Conservation (phyloP, 2,797 vertebrate species). For the Scleropages formosus region DNA sequence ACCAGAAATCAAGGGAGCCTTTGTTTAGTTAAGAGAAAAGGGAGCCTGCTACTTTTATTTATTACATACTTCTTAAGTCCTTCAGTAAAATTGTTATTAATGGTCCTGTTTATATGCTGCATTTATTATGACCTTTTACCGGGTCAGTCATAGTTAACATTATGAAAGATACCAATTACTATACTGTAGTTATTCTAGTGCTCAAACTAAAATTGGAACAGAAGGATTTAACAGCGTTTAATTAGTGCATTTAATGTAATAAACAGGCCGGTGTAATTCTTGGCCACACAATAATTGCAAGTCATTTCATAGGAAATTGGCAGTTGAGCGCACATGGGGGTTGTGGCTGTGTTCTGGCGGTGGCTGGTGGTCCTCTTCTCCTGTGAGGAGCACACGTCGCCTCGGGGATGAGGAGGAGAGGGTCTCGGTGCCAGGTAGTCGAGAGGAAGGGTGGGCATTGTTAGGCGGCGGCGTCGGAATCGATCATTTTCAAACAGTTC, state of each 20-base stretch:
- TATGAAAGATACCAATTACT: background rate
- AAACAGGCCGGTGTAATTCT: too few species aligned
- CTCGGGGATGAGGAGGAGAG: background rate
- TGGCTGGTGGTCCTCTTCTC: background rate
- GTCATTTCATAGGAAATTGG: background rate
- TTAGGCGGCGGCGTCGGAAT: too few species aligned
- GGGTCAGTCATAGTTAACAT: background rate
- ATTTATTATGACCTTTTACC: background rate
- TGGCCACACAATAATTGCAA: too few species aligned
- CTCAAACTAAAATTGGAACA: background rate
- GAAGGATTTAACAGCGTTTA: background rate
- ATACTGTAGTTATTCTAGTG: background rate
- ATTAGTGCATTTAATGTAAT: too few species aligned
- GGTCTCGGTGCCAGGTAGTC: background rate
- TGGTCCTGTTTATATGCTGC: background rate
- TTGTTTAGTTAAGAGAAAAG: background rate
- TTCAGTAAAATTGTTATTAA: background rate
- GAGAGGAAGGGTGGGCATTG: too few species aligned
- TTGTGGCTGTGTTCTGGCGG: background rate
- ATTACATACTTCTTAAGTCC: slow-evolving; percentile 3
- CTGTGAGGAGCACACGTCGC: too few species aligned
- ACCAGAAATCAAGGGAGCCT: background rate
- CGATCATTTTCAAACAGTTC: too few species aligned
- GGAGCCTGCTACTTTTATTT: background rate
- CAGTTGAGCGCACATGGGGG: background rate